These are phyloP conservation scores for Temnothorax unifasciatus DNA, from an alignment of 2,888 invertebrate genomes.

Conservation along the genomic window DNA sequence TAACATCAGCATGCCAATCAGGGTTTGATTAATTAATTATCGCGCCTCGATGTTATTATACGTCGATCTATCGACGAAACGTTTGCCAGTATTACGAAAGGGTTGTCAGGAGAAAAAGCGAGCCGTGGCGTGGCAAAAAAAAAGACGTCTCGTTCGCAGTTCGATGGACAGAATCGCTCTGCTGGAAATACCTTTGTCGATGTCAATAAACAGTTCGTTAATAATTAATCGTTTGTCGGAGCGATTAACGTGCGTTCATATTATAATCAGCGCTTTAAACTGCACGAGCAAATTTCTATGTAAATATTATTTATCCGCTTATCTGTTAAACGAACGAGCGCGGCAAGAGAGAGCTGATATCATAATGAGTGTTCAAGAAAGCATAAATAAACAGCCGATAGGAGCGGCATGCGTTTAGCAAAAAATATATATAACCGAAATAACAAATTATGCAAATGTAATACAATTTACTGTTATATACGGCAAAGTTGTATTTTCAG, in stretches of 20 bases:
- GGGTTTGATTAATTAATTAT: slow-evolving; percentile 52
- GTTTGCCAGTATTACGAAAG: slow-evolving; percentile 42
- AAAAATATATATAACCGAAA: slow-evolving; percentile 23
- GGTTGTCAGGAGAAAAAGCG: slow-evolving; percentile 41
- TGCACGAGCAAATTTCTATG: slow-evolving; percentile 44
- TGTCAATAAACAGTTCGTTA: slow-evolving; percentile 58
- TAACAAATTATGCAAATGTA: slow-evolving; percentile 18
- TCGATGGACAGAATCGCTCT: slow-evolving; percentile 56
- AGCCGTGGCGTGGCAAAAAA: slow-evolving; percentile 40
- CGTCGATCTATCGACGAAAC: slow-evolving; percentile 39
- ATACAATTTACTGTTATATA: neutral
- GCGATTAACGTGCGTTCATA: slow-evolving; percentile 51
- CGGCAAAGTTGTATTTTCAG: slow-evolving; percentile 20
- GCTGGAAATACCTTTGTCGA: slow-evolving; percentile 58
- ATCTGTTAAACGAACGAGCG: slow-evolving; percentile 32
- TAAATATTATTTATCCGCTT: slow-evolving; percentile 53
- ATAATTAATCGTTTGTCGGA: slow-evolving; percentile 56
- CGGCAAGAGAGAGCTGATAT: slow-evolving; percentile 2
- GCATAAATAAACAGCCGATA: slow-evolving; percentile 33
- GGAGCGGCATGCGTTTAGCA: slow-evolving; percentile 22
- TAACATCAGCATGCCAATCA: slow-evolving; percentile 49
- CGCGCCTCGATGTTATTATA: slow-evolving; percentile 34
- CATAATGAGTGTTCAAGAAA: slow-evolving; percentile 32
- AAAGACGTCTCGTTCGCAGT: slow-evolving; percentile 52
- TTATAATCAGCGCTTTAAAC: slow-evolving; percentile 54